phyloP scores from a whole-genome alignment of 2,888 invertebrate species.

The Penaeus monodon region DNA sequence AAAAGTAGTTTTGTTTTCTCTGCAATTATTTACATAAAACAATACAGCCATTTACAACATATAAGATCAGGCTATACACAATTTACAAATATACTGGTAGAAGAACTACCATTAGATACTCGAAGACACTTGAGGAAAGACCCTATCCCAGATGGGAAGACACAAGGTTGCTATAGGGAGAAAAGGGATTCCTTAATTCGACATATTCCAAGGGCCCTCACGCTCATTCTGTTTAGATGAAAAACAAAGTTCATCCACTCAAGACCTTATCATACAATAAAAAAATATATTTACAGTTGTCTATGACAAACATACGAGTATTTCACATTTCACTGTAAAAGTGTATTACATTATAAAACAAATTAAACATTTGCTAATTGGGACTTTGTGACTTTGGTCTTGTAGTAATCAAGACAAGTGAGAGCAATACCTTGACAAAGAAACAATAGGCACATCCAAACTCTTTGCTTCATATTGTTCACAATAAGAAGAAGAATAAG shows the following conservation, averaged over 20 bases:
- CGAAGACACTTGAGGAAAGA: constrained; percentile 59
- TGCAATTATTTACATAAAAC: constrained; percentile 59
- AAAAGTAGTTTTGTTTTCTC: constrained; percentile 22
- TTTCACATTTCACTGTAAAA: constrained; percentile 39
- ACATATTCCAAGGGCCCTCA: constrained; percentile 30
- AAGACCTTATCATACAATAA: constrained; percentile 50
- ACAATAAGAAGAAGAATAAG: constrained; percentile 49
- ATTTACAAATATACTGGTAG: constrained; percentile 52
- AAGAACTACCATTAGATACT: constrained; percentile 36
- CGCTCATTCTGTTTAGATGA: constrained; percentile 41
- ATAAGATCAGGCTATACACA: constrained; percentile 58
- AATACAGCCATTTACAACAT: constrained; percentile 60
- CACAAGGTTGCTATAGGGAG: constrained; percentile 10
- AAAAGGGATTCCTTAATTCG: constrained; percentile 14
- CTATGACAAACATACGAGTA: constrained; percentile 61
- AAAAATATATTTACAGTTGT: constrained; percentile 62
- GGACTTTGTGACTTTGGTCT: constrained; percentile 52
- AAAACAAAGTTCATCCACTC: constrained; percentile 45
- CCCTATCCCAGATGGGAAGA: constrained; percentile 56
- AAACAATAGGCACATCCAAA: constrained; percentile 24
- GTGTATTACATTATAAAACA: constrained; percentile 41
- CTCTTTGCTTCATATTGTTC: constrained; percentile 40
- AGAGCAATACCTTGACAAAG: constrained; percentile 33
- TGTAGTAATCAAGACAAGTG: constrained; percentile 52
- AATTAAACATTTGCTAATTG: constrained; percentile 48